Percentiles rank a stretch among this genome's conserved stretches.
Evolutionary conservation across 2,888 invertebrate species (phyloP).

Genomic region (Cerastis leucographa): DNA sequence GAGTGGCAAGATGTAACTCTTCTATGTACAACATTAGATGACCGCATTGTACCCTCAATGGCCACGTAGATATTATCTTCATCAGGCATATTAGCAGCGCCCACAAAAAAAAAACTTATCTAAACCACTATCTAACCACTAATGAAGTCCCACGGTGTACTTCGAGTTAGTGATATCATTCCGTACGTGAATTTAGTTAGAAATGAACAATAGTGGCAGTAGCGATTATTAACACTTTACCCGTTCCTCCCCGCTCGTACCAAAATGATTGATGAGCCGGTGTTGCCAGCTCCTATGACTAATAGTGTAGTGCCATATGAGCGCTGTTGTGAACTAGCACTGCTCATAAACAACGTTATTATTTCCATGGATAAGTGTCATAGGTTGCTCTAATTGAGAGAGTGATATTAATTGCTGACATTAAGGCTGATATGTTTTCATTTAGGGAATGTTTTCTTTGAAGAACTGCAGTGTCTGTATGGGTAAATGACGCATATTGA

Average conservation of each 20-base stretch:
- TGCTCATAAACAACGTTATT: constrained; percentile 63
- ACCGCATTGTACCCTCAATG: not conserved
- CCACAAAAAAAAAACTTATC: constrained; percentile 10
- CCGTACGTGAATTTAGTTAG: constrained; percentile 71
- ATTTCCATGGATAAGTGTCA: constrained; percentile 66
- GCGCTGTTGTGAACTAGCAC: constrained; percentile 74
- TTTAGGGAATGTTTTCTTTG: constrained; percentile 26
- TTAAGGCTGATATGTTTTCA: constrained; percentile 39
- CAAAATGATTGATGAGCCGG: constrained; percentile 85
- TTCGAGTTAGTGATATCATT: constrained; percentile 59
- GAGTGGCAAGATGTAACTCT: not conserved
- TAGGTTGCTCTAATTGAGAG: constrained; percentile 61
- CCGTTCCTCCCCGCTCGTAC: constrained; percentile 69
- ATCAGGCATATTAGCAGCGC: not conserved
- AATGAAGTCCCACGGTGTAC: constrained; percentile 34
- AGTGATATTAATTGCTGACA: constrained; percentile 53
- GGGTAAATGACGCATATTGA: not conserved
- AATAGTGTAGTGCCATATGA: constrained; percentile 86
- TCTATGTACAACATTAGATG: not conserved
- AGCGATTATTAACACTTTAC: constrained; percentile 88
- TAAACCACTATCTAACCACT: constrained; percentile 16
- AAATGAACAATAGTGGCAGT: constrained; percentile 83
- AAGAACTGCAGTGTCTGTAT: not conserved
- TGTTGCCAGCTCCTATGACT: constrained; percentile 78
- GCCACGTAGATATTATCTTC: not conserved